A percentile compares a stretch with the other conserved stretches of the same genome.
Conservation (phyloP, 1,140 invertebrate genomes). For the Sycophaga agraensis region DNA sequence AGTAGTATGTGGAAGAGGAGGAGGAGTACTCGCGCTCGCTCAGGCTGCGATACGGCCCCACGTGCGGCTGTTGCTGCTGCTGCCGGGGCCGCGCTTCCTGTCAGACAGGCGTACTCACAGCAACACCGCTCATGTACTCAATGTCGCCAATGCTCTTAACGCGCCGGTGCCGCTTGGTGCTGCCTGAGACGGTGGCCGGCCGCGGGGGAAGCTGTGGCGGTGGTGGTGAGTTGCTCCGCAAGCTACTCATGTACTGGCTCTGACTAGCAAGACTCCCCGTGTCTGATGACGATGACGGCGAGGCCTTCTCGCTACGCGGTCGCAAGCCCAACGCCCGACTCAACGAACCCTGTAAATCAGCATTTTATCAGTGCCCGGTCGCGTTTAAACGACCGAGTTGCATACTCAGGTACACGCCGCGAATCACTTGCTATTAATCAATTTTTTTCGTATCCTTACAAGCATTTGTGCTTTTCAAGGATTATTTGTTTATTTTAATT, state of each 20-base stretch:
- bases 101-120: slow-evolving; percentile 54
- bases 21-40: slow-evolving; percentile 54
- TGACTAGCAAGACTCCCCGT: slow-evolving; percentile 60
- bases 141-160: slow-evolving; percentile 75
- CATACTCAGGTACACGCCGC: too few species aligned
- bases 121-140: slow-evolving; percentile 61
- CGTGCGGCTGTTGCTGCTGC: slow-evolving; percentile 41
- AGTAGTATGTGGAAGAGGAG: slow-evolving; percentile 40
- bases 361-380: too few species aligned
- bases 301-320: slow-evolving; percentile 61
- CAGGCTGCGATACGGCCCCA: slow-evolving; percentile 54
- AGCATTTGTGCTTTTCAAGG: too few species aligned
- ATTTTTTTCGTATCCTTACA: too few species aligned
- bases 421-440: too few species aligned
- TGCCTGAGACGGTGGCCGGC: slow-evolving; percentile 42
- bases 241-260: slow-evolving; percentile 55
- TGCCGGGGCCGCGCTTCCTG: slow-evolving; percentile 40
- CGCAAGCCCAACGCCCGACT: slow-evolving; percentile 73
- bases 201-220: slow-evolving; percentile 51
- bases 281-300: slow-evolving; percentile 62
- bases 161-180: slow-evolving; percentile 63
- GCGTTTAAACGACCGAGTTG: too few species aligned
- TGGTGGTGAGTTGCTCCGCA: slow-evolving; percentile 50
- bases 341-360: slow-evolving; percentile 67
- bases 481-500: too few species aligned